A percentile compares a stretch with the other conserved stretches of the same genome.
Evolutionary conservation across 2,113 vertebrate genomes (phyloP).

Genomic region (Periophthalmus modestus): DNA sequence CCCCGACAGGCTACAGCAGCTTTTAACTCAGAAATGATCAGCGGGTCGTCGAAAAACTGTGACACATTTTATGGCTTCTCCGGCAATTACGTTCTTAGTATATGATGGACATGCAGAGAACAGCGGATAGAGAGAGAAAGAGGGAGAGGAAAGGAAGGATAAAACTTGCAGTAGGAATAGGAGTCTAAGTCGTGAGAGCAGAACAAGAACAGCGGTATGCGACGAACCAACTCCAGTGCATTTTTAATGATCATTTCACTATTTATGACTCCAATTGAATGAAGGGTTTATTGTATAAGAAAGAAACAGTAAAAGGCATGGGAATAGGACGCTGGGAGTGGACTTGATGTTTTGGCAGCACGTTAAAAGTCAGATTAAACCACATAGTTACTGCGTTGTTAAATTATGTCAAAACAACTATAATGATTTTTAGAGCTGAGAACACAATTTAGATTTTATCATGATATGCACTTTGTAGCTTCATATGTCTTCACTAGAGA

Average conservation of each 20-base stretch:
- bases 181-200: constrained; percentile 47
- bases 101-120: constrained; percentile 50
- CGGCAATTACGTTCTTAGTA: constrained; percentile 50
- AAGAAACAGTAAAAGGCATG: not conserved
- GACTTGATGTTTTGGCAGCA: not conserved
- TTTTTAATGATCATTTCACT: not conserved
- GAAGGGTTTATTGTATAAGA: not conserved
- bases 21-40: constrained; percentile 53
- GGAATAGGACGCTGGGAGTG: no score
- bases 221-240: constrained; percentile 1
- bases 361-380: not conserved
- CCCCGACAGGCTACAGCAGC: not conserved
- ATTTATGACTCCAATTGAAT: not conserved
- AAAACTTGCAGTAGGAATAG: constrained; percentile 54
- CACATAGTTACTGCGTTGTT: no score
- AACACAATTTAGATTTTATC: no score
- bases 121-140: not conserved
- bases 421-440: no score
- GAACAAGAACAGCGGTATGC: constrained; percentile 46
- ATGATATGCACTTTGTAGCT: no score
- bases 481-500: no score
- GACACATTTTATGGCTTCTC: constrained; percentile 42
- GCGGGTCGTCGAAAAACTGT: constrained; percentile 28
- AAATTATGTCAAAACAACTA: no score
- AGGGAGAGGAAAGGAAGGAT: not conserved